A percentile compares a stretch with the other conserved stretches of the same genome.
Conservation (phyloP, 2,888 invertebrate genomes). For the Lasioglossum leucozonium region DNA sequence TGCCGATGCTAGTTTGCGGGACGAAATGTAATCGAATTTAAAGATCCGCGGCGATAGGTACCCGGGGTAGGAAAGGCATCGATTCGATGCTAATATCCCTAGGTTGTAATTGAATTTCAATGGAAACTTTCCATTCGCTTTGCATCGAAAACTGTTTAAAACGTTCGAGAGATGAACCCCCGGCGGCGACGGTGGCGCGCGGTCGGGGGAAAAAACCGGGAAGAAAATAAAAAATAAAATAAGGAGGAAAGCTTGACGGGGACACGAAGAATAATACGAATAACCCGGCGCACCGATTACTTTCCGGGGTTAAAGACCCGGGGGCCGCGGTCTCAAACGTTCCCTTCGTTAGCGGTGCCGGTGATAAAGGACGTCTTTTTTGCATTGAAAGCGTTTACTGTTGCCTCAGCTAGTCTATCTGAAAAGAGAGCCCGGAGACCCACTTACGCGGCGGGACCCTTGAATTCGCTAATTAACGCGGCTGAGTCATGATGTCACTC, state of each 20-base stretch:
- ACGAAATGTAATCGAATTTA: constrained; percentile 25
- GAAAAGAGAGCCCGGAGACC: constrained; percentile 46
- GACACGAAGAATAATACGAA: constrained; percentile 24
- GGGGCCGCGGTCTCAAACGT: constrained; percentile 38
- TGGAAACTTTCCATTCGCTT: constrained; percentile 43
- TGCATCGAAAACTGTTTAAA: constrained; percentile 48
- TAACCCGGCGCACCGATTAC: constrained; percentile 42
- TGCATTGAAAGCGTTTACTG: constrained; percentile 67
- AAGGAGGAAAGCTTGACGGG: background rate
- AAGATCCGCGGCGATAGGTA: constrained; percentile 25
- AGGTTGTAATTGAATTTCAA: constrained; percentile 53
- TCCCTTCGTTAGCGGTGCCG: constrained; percentile 63
- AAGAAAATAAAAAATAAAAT: background rate
- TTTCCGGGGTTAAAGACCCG: constrained; percentile 62
- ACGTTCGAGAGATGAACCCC: constrained; percentile 22
- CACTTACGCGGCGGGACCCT: constrained; percentile 61
- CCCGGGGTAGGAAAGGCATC: background rate
- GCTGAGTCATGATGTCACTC: constrained; percentile 67
- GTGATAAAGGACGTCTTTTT: constrained; percentile 64
- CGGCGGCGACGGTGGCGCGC: background rate
- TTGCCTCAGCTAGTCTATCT: constrained; percentile 53
- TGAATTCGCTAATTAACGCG: constrained; percentile 72
- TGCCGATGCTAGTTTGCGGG: background rate
- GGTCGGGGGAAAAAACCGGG: background rate
- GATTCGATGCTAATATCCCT: constrained; percentile 45